Base-by-base conservation (phyloP, 2,113 vertebrate genomes). In the Labeo catla region DNA sequence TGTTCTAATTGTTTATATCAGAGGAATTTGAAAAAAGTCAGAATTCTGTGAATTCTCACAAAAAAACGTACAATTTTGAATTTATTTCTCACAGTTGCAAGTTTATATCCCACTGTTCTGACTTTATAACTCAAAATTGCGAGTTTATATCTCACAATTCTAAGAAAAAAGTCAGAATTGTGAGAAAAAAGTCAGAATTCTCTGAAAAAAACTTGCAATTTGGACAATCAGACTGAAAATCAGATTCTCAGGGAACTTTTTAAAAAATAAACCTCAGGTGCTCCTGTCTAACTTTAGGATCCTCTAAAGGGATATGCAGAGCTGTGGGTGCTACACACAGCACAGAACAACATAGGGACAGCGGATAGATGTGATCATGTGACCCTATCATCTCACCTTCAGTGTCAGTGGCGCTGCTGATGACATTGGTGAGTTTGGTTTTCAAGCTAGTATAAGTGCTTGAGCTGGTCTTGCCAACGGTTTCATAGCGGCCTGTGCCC, bases 401-500 rank as follows among this genome's bases (percentile, higher is more conserved):
- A 0, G 98, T 99, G 66, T 99, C 98, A 0, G 98, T 99, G 77
- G 98, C 98, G 19, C 98, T 99, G 94, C 95, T 99, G 93, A 99
- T 99, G 87, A 99, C 96, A 21, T 99, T 95, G 0, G 95, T 94
- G 63, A 99, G 94, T 89, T 99, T 99, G 87, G 96, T 94, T 92
- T 96, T 98, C 87, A 99, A 89, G 92, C 98, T 99, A 1, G 98
- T 99, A 90, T 96, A 95, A 1, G 96, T 96, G 70, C 95, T 92
- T 0, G 83, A 66, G 49, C 89, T 90, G 15, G 92, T 93, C 83
- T 94, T 97, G 8, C 93, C 94, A 3, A 88, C 91, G 0, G 93
- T 95, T 92, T 98, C 97, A 0, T 96, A 96, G 0, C 96, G 96
- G 2, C 98, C 98, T 0, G 98, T 99, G 84, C 98, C 98, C 91